Base-by-base conservation (phyloP, 1,140 invertebrate genomes). In the Solenopsis fugax region DNA sequence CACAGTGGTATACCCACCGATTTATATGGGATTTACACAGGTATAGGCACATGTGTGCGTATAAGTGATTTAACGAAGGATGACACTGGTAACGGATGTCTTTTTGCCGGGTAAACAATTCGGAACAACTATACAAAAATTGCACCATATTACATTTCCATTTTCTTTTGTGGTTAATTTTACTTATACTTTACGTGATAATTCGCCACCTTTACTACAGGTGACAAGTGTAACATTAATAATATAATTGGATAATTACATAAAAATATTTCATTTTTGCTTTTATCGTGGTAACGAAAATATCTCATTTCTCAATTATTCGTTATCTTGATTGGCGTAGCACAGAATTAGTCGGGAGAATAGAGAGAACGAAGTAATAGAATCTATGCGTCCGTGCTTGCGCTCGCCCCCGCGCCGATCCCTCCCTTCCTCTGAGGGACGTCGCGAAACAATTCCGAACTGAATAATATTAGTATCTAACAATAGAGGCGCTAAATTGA, bases 401-500 rank as follows among this genome's bases (percentile, higher is more conserved):
- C 29, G 29, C 29, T 1, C 24, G 58, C 12, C 3, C 86, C 89
- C 86, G 85, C 87, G 89, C 80, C 89, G 71, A 86, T 91, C 56
- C 34, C 52, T 69, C 58, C 9, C 60, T n/a, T 58, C 21, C 41
- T 56, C 45, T 34, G 85, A 87, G 90, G 92, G 92, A 90, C 89
- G 92, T 93, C 93, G 89, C 91, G 94, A 94, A 94, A 94, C 94
- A 94, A 94, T 94, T 94, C 93, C 93, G 87, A 94, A 94, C 93
- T 94, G 93, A 94, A 94, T 94, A 94, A 94, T 94, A 94, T 94
- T 94, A 94, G 93, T 94, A 94, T 94, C 93, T 90, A 94, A 94
- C 94, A 94, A 94, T 94, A 93, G 93, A 93, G 91, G 90, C 88
- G 92, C 93, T 94, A 94, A 94, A 94, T 94, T 94, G 93, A 94